Conservation (phyloP, 2,113 vertebrate genomes). For the Chaetodon auriga region DNA sequence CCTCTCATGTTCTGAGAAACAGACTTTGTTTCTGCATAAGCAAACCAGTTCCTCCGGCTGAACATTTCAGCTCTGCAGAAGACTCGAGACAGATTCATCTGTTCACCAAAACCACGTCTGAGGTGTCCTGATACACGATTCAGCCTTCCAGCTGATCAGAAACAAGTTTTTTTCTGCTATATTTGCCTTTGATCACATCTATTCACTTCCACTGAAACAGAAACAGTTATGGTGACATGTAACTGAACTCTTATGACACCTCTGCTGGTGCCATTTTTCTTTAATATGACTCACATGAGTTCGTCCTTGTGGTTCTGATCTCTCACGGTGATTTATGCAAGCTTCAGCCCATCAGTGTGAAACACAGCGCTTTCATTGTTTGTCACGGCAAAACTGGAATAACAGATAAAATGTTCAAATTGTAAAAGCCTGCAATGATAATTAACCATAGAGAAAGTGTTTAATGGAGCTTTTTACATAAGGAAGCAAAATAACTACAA, state of each 20-base stretch:
- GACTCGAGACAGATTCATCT: too few relatives aligned
- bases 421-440: background rate
- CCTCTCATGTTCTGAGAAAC: background rate
- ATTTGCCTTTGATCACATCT: background rate
- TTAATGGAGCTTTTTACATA: slow-evolving; percentile 4
- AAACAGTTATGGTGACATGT: background rate
- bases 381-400: too few relatives aligned
- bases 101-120: too few relatives aligned
- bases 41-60: too few relatives aligned
- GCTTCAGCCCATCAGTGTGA: background rate
- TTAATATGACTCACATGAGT: slow-evolving; percentile 31
- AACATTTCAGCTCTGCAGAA: too few relatives aligned
- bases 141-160: background rate
- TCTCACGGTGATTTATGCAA: background rate
- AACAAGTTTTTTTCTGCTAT: background rate
- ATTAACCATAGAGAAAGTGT: background rate
- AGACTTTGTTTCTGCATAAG: background rate
- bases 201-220: background rate
- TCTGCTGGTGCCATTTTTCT: background rate
- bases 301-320: slow-evolving; percentile 39
- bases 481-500: background rate
- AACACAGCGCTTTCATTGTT: slow-evolving; percentile 33
- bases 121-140: background rate
- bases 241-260: background rate
- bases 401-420: slow-evolving; percentile 9